Percentiles rank a stretch among this genome's conserved stretches.
phyloP scores from a whole-genome alignment of 2,113 vertebrate species.

The Alaudala cheleensis region DNA sequence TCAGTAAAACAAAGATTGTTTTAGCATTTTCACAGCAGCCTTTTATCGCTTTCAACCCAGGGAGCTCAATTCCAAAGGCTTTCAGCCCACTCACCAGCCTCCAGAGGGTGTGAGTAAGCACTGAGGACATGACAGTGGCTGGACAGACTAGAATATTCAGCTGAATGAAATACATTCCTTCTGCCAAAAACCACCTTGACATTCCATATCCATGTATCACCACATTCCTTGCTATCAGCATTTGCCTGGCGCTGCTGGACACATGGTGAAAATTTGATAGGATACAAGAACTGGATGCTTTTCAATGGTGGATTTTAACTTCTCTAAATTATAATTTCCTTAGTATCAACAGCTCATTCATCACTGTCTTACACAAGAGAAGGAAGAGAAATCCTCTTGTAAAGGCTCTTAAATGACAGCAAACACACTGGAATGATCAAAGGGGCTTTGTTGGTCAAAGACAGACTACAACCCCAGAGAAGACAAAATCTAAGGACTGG shows the following conservation, averaged over 20 bases:
- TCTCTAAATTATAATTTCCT: background rate
- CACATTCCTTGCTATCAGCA: background rate
- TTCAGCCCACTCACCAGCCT: background rate
- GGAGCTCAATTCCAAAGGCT: background rate
- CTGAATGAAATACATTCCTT: background rate
- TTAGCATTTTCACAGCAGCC: background rate
- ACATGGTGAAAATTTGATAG: background rate
- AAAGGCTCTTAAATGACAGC: background rate
- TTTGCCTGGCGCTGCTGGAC: background rate
- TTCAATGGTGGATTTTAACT: background rate
- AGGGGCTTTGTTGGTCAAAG: background rate
- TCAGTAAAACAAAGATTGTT: background rate
- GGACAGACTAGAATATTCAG: background rate
- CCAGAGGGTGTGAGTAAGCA: background rate
- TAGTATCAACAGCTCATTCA: slow-evolving; percentile 1
- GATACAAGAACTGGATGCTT: background rate
- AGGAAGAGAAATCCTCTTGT: background rate
- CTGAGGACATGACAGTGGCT: background rate
- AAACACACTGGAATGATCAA: background rate
- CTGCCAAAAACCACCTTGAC: background rate
- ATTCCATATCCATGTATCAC: background rate
- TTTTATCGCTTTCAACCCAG: background rate
- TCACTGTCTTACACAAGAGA: background rate
- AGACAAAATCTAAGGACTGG: background rate
- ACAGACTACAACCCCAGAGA: background rate